Conservation (phyloP, 2,888 invertebrate species). For the Callyntrura sp. region DNA sequence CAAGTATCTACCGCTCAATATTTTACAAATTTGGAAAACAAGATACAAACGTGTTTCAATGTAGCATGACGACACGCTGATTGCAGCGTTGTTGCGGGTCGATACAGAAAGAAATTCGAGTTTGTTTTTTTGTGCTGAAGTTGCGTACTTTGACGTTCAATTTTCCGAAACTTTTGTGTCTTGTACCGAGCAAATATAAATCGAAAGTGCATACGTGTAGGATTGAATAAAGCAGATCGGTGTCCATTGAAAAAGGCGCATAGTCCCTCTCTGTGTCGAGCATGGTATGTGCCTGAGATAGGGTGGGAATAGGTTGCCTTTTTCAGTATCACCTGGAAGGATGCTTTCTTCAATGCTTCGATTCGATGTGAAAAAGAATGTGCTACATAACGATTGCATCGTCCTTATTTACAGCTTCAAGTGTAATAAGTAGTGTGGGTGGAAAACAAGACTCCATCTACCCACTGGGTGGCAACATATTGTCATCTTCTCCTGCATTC, state of each 20-base stretch:
- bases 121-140: neutral
- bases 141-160: neutral
- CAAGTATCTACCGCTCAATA: slow-evolving; percentile 10
- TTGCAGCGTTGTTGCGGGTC: neutral
- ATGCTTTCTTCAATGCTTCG: slow-evolving; percentile 34
- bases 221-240: slow-evolving; percentile 25
- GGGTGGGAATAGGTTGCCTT: neutral
- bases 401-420: slow-evolving; percentile 84
- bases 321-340: neutral
- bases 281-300: slow-evolving; percentile 10
- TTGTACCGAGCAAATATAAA: slow-evolving; percentile 9
- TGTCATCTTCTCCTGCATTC: slow-evolving; percentile 83
- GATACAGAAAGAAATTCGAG: neutral
- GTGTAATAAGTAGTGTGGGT: slow-evolving; percentile 85
- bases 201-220: neutral
- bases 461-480: slow-evolving; percentile 83
- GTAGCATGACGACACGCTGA: neutral
- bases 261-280: slow-evolving; percentile 15
- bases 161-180: neutral
- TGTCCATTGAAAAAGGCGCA: neutral
- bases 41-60: neutral
- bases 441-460: slow-evolving; percentile 84
- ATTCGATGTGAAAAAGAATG: neutral
- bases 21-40: slow-evolving; percentile 20
- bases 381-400: slow-evolving; percentile 45